phyloP scores from a whole-genome alignment of 2,113 vertebrate genomes.

The Calonectris borealis region DNA sequence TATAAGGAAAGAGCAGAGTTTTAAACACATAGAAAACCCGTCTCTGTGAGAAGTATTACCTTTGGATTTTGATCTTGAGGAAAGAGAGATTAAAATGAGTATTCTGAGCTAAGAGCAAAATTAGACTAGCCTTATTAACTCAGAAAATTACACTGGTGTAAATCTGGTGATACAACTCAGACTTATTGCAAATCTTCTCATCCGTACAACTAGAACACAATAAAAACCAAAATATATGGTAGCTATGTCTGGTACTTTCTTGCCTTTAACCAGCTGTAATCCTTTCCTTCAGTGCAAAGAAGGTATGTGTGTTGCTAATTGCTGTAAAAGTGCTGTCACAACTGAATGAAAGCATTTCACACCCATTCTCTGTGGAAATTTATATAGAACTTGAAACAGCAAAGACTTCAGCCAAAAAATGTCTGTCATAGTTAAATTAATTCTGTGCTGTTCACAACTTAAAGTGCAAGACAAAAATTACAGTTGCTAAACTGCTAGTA shows the following conservation, averaged over 20 bases:
- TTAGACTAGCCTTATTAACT: neutral
- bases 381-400: neutral
- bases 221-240: neutral
- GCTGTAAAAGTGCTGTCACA: neutral
- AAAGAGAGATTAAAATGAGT: neutral
- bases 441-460: neutral
- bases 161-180: neutral
- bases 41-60: neutral
- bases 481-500: neutral
- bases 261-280: neutral
- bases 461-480: neutral
- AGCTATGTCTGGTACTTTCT: neutral
- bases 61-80: neutral
- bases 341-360: conserved; percentile 4
- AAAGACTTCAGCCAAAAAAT: neutral
- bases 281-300: neutral
- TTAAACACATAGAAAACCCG: neutral
- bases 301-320: neutral
- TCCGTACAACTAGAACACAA: neutral
- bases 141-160: neutral
- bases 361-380: neutral
- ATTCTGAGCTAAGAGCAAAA: neutral
- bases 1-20: neutral
- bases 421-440: neutral
- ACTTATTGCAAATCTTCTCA: neutral